A percentile compares a stretch with the other conserved stretches of the same genome.
Evolutionary conservation across 2,888 invertebrate genomes (phyloP).

Genomic region (Halictus quadricinctus): DNA sequence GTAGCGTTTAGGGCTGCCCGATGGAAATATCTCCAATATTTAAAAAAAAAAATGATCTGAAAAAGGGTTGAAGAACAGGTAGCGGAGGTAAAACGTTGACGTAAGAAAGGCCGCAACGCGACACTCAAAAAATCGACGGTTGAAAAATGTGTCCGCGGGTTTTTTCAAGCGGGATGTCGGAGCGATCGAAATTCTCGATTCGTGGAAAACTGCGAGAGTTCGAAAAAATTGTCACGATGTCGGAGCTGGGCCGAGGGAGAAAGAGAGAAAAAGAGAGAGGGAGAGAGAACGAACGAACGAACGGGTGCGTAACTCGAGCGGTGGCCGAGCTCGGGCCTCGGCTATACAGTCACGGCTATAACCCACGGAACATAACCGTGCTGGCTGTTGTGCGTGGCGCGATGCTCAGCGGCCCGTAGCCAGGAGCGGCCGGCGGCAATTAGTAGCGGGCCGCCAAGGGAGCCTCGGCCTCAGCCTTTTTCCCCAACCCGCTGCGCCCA

Average conservation of each 20-base stretch:
- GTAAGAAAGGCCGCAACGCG: neutral
- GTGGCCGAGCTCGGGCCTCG: constrained; percentile 52
- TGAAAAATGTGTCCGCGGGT: neutral
- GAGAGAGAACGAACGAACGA: neutral
- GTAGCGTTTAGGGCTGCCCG: neutral
- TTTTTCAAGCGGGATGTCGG: neutral
- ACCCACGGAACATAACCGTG: constrained; percentile 73
- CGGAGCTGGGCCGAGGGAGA: constrained; percentile 6
- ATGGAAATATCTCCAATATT: neutral
- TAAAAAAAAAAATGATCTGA: neutral
- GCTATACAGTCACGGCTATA: constrained; percentile 68
- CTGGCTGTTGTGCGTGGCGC: constrained; percentile 75
- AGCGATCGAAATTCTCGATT: constrained; percentile 1
- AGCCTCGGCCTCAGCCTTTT: constrained; percentile 74
- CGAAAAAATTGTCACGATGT: constrained; percentile 9
- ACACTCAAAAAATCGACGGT: neutral
- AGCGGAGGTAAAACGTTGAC: too few relatives aligned
- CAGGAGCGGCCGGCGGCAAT: constrained; percentile 81
- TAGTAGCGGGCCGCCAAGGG: constrained; percentile 81
- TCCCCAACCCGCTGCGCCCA: constrained; percentile 69
- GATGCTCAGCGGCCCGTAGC: constrained; percentile 80
- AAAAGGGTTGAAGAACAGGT: neutral
- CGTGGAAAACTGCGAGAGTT: constrained; percentile 8
- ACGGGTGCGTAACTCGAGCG: constrained; percentile 49
- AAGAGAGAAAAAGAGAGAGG: neutral